Percentiles rank a stretch among this genome's conserved stretches.
Conservation (phyloP, 2,113 vertebrate species). For the Tachysurus fulvidraco region DNA sequence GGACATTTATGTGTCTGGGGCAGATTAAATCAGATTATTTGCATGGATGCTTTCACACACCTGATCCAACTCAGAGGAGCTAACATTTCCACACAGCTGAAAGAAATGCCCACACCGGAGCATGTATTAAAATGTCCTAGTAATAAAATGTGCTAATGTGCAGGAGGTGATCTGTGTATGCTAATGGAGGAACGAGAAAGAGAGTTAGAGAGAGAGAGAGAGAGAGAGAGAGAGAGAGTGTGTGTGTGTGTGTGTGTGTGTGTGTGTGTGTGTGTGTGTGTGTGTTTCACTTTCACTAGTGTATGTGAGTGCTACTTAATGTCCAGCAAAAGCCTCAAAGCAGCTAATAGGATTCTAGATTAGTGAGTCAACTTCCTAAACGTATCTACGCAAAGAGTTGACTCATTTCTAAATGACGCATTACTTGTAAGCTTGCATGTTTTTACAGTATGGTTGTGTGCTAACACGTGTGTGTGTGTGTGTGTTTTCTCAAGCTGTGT, state of each 20-base stretch:
- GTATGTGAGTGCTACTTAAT: background rate
- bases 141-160: background rate
- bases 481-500: background rate
- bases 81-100: conserved; percentile 19
- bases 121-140: background rate
- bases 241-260: background rate
- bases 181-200: background rate
- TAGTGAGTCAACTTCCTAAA: background rate
- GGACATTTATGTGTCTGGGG: background rate
- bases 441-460: background rate
- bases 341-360: background rate
- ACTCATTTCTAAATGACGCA: background rate
- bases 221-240: too few relatives aligned
- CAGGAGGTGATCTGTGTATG: background rate
- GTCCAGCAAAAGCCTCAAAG: background rate
- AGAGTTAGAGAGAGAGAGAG: too few relatives aligned
- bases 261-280: background rate
- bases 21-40: conserved; percentile 16
- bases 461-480: background rate
- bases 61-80: conserved; percentile 10
- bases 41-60: background rate
- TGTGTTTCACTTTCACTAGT: background rate
- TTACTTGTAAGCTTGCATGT: background rate
- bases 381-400: background rate
- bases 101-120: background rate